Percentiles rank a stretch among this genome's conserved stretches.
These are phyloP conservation scores for Heliconius hermathena DNA, from an alignment of 1,140 invertebrate genomes.

Conservation along the genomic window DNA sequence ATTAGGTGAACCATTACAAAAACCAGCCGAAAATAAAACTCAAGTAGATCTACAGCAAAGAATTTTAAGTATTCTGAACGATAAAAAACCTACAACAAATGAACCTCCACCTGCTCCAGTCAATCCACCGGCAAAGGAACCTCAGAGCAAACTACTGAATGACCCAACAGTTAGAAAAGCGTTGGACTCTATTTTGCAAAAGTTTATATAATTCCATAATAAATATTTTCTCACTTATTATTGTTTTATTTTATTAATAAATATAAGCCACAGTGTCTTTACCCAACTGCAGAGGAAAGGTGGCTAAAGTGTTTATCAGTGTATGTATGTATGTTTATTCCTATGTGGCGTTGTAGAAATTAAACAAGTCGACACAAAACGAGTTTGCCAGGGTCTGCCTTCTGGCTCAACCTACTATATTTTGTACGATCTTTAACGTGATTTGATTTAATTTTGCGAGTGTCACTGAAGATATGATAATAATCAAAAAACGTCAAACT, in stretches of 20 bases:
- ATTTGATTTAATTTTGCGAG: too few species aligned
- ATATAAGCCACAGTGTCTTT: too few species aligned
- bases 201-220: constrained; percentile 53
- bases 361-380: too few species aligned
- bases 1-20: constrained; percentile 82
- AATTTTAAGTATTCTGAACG: constrained; percentile 92
- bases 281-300: too few species aligned
- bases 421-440: too few species aligned
- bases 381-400: too few species aligned
- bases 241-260: constrained; percentile 2
- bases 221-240: neutral
- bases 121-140: constrained; percentile 35
- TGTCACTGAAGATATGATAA: too few species aligned
- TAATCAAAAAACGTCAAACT: too few species aligned
- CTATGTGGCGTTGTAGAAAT: too few species aligned
- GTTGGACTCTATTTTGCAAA: constrained; percentile 87
- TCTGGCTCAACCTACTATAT: too few species aligned
- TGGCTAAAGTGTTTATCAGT: too few species aligned
- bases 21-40: constrained; percentile 74
- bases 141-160: constrained; percentile 81
- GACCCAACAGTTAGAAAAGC: constrained; percentile 90
- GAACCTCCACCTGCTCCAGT: constrained; percentile 41
- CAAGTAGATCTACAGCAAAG: constrained; percentile 91
- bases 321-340: too few species aligned
- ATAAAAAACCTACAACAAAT: constrained; percentile 62